phyloP scores from a whole-genome alignment of 2,113 vertebrate species.

The Engystomops pustulosus region DNA sequence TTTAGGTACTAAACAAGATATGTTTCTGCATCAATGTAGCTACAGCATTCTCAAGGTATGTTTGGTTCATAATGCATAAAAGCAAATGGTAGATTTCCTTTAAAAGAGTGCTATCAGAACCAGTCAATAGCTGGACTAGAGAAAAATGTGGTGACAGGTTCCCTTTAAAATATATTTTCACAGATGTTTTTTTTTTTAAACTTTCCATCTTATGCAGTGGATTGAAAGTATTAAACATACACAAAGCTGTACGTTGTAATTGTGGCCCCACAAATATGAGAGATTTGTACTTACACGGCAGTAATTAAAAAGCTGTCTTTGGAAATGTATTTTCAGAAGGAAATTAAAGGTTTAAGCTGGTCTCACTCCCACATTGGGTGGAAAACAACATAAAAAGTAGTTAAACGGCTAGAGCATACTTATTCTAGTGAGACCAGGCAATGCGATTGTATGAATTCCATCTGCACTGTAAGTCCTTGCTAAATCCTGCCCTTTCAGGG shows the following conservation, averaged over 20 bases:
- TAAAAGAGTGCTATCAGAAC: no score
- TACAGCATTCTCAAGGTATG: no score
- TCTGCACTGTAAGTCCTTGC: constrained; percentile 39
- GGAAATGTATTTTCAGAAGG: constrained; percentile 11
- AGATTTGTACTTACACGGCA: constrained; percentile 6
- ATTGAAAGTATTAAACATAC: background rate
- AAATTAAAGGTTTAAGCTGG: constrained; percentile 42
- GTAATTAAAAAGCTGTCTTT: constrained; percentile 23
- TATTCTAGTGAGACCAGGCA: background rate
- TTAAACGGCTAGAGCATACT: constrained; percentile 10
- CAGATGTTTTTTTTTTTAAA: background rate
- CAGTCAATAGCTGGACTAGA: no score
- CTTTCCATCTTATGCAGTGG: background rate
- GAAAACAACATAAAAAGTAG: constrained; percentile 4
- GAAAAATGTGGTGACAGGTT: no score
- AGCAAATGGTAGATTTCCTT: no score
- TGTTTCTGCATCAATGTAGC: no score
- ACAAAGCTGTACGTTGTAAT: background rate
- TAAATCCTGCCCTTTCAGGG: constrained; percentile 46
- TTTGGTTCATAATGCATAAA: no score
- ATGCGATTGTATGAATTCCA: constrained; percentile 22
- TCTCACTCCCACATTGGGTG: constrained; percentile 33
- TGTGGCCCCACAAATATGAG: constrained; percentile 31
- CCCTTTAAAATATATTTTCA: background rate
- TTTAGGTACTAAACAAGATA: no score